Evolutionary conservation across 2,888 invertebrate genomes (phyloP), one percentile per base, ranked within the genome.

Genomic region (Sesia apiformis): DNA sequence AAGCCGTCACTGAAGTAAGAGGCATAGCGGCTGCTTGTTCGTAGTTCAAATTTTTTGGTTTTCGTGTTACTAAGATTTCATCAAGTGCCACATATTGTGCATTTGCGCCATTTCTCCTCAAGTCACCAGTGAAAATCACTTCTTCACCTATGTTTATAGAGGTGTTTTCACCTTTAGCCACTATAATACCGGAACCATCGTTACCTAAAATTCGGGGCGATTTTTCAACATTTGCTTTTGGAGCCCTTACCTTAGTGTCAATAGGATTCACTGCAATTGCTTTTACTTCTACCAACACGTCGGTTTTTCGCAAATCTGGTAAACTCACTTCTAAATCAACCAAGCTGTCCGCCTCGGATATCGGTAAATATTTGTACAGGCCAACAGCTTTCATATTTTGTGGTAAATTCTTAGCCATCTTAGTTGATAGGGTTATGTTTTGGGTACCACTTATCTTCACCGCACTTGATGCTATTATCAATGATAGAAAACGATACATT

Each of bases 11-110:
- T 5, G 81, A 56, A 3, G 81, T 81, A 7, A 86, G 62, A 6
- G 87, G 88, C 78, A 88, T 81, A 0, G 88, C 85, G 39, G 86
- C 88, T 6, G 87, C 84, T 70, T 88, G 69, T 63, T 84, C 85
- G 58, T 83, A 88, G 1, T 80, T 69, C 38, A 85, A 66, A 38
- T 68, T 76, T 53, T 78, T 81, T 3, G 88, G 88, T 62, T 87
- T 88, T 2, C 55, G 61, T 5, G 76, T 84, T 0, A 84, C 78
- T 41, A 76, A 55, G 41, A 80, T 63, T 65, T 88, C 78, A 55
- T 85, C 71, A 38, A 84, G 59, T 3, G 82, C 80, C 8, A 81
- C 70, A 60, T 81, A 88, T 59, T 87, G 74, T 1, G 87, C 84
- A 57, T 88, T 86, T 3, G 80, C 70, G 3, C 88, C 88, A 59